These are phyloP conservation scores for Cottoperca gobio DNA, from an alignment of 2,797 vertebrate genomes.

Conservation along the genomic window DNA sequence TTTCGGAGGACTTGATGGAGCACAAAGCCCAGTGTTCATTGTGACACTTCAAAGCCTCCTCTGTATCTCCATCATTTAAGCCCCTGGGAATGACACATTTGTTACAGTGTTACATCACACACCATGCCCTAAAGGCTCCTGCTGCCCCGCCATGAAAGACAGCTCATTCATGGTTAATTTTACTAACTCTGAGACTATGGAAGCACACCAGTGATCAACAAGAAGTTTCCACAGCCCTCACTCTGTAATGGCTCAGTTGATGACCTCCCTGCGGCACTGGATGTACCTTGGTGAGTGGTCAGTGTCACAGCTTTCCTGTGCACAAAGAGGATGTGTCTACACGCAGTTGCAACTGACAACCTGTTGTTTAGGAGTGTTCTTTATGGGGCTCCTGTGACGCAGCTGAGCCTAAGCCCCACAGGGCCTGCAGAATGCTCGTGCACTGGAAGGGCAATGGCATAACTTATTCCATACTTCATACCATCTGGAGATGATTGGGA, in stretches of 20 bases:
- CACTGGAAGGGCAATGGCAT: slow-evolving; percentile 15
- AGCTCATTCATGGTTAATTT: slow-evolving; percentile 76
- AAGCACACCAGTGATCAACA: slow-evolving; percentile 56
- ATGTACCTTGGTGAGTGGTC: slow-evolving; percentile 40
- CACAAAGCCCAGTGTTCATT: slow-evolving; percentile 83
- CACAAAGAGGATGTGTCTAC: slow-evolving; percentile 54
- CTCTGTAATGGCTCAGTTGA: slow-evolving; percentile 35
- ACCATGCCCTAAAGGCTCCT: slow-evolving; percentile 67
- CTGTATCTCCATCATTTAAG: slow-evolving; percentile 72
- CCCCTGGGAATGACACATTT: slow-evolving; percentile 79
- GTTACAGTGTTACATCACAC: slow-evolving; percentile 80
- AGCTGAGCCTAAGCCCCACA: slow-evolving; percentile 16
- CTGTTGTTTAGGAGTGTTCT: slow-evolving; percentile 37
- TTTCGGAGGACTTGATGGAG: slow-evolving; percentile 60
- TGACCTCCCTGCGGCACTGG: slow-evolving; percentile 35
- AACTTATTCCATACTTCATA: slow-evolving; percentile 4
- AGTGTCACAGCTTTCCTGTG: slow-evolving; percentile 48
- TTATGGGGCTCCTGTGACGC: slow-evolving; percentile 30
- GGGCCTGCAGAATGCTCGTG: slow-evolving; percentile 7
- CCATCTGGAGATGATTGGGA: slow-evolving; percentile 28
- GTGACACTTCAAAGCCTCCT: slow-evolving; percentile 81
- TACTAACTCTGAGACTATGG: slow-evolving; percentile 56
- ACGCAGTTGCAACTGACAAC: slow-evolving; percentile 34
- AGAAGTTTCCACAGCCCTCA: slow-evolving; percentile 26
- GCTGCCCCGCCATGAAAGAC: slow-evolving; percentile 65